Evolutionary conservation across 2,888 invertebrate species (phyloP), one percentile per base, ranked within the genome.

Genomic region (Nomada fucata): DNA sequence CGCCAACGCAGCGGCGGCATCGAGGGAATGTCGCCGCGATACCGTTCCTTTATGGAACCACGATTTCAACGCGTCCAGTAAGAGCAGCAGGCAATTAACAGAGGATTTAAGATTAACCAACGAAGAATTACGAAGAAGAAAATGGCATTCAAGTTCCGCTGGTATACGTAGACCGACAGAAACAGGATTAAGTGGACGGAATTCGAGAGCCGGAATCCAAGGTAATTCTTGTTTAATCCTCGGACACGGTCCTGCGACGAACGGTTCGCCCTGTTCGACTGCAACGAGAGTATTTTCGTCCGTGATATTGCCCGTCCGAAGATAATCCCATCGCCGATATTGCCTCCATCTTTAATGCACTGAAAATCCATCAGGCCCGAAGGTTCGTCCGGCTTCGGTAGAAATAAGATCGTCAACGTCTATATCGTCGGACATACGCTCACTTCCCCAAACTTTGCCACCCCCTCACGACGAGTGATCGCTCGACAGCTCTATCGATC

Each of bases 161-260:
- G 67, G 65, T 76, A 73, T 70, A 81, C 75, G 65, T 59, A 59
- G 74, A 44, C 80, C 72, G 88, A 82, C 76, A 67, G 83, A 82
- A 86, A 86, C 78, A 83, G 87, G 86, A 88, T 86, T 86, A 86
- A 83, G 78, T 78, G 84, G 79, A 67, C 77, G 79, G 82, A 85
- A 88, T 88, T 88, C 83, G 85, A 87, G 85, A 79, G 68, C 50
- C 65, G 75, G 70, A 85, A 88, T 86, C 80, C 85, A 76, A 78
- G 83, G 80, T 88, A 88, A 88, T 88, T 88, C 88, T 85, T 70
- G 80, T 74, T 85, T 88, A 88, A 88, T 88, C 88, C 88, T 79
- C 52, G 82, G 78, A 83, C 84, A 79, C 70, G 78, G 83, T 65
- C 84, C 79, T 67, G 65, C 68, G 80, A 84, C 74, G 80, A 80